These are phyloP conservation scores for Rhinogobius similis DNA, from an alignment of 2,113 vertebrate genomes.

Conservation along the genomic window DNA sequence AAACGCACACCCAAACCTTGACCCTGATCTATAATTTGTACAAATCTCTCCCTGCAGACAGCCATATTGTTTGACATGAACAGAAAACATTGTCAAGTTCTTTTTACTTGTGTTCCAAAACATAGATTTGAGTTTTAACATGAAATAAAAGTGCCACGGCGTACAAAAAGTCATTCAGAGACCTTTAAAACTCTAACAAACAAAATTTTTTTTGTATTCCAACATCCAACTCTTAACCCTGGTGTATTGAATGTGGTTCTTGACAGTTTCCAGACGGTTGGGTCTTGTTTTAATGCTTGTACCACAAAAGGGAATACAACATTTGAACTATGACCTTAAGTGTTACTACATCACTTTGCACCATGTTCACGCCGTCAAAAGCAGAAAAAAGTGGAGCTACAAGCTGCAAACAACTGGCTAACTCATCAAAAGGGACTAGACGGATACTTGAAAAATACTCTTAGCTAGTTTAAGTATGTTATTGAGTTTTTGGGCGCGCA, in stretches of 20 bases:
- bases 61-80: too few species aligned
- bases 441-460: background rate
- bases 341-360: slow-evolving; percentile 49
- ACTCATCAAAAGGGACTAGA: background rate
- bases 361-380: slow-evolving; percentile 29
- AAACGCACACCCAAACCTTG: too few species aligned
- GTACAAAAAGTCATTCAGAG: background rate
- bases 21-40: too few species aligned
- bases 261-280: slow-evolving; percentile 47
- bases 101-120: background rate
- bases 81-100: too few species aligned
- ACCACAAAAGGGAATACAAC: slow-evolving; percentile 5
- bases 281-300: slow-evolving; percentile 29
- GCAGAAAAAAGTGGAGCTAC: background rate
- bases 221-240: background rate
- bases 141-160: background rate
- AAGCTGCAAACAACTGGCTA: background rate
- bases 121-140: background rate
- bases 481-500: slow-evolving; percentile 1
- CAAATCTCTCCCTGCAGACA: too few species aligned
- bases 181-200: too few species aligned
- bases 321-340: background rate
- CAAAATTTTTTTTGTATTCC: background rate
- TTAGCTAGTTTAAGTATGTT: background rate
- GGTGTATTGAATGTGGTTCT: slow-evolving; percentile 36